These are phyloP conservation scores for Orthochromis malagaraziensis DNA, from an alignment of 2,113 vertebrate genomes.

Conservation along the genomic window DNA sequence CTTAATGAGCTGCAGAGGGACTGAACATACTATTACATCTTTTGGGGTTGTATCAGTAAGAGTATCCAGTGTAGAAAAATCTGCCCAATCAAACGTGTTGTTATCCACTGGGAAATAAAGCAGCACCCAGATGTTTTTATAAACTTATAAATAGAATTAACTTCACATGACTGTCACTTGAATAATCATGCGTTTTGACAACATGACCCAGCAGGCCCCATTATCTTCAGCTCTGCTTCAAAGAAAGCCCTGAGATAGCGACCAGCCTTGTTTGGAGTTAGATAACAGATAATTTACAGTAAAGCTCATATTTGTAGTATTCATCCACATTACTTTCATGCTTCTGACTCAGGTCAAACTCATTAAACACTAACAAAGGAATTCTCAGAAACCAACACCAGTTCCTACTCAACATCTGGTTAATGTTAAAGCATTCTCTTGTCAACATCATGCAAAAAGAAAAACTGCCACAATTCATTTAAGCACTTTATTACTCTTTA, in stretches of 20 bases:
- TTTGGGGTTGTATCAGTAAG: background rate
- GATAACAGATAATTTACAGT: background rate
- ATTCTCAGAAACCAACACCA: background rate
- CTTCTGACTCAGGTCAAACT: background rate
- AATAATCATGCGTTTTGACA: background rate
- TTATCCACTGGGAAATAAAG: background rate
- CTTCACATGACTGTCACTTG: conserved; percentile 16
- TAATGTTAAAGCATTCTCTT: background rate
- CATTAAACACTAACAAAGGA: background rate
- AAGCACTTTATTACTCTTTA: conserved; percentile 58
- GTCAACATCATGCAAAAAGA: background rate
- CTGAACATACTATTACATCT: background rate
- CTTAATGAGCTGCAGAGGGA: background rate
- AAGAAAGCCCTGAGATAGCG: background rate
- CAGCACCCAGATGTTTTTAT: background rate
- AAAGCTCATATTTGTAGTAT: background rate
- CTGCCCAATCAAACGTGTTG: background rate
- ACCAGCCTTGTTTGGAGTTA: background rate
- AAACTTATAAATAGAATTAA: background rate
- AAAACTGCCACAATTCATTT: background rate
- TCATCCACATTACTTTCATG: background rate
- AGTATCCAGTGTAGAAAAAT: background rate
- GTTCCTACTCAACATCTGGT: background rate
- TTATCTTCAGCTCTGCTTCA: background rate
- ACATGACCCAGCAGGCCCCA: background rate